These are phyloP conservation scores for Mystacornis crossleyi DNA, from an alignment of 2,113 vertebrate genomes.

Conservation along the genomic window DNA sequence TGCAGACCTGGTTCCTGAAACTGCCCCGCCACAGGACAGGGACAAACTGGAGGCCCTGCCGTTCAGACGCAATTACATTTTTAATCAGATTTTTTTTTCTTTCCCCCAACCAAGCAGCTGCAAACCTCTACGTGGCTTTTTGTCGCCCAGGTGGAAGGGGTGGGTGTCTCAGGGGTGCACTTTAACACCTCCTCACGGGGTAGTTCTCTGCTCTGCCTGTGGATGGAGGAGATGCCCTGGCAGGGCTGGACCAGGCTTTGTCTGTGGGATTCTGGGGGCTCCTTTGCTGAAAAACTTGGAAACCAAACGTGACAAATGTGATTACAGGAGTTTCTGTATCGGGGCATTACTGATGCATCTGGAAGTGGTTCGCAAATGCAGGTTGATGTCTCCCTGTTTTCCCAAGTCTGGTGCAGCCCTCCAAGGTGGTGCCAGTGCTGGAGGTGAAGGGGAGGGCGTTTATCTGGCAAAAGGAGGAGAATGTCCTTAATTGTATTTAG, in stretches of 20 bases:
- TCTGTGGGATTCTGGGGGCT: neutral
- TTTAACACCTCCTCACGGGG: neutral
- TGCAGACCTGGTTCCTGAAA: neutral
- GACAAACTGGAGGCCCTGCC: neutral
- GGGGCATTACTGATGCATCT: accelerated
- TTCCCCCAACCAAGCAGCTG: neutral
- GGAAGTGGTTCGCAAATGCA: neutral
- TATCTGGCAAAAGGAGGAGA: neutral
- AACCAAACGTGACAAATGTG: accelerated
- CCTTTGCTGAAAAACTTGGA: neutral
- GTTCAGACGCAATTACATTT: neutral
- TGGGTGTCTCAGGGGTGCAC: neutral
- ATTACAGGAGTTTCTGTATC: accelerated
- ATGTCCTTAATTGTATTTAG: slow-evolving; percentile 13
- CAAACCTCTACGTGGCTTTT: neutral
- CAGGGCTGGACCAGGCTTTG: neutral
- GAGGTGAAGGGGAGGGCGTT: neutral
- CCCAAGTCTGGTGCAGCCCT: neutral
- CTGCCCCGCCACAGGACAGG: neutral
- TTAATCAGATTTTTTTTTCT: neutral
- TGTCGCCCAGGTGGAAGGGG: neutral
- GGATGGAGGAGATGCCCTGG: neutral
- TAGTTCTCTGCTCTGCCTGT: neutral
- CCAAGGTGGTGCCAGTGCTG: neutral
- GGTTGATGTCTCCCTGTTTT: neutral